These are phyloP conservation scores for Marasmarcha lunaedactyla DNA, from an alignment of 2,888 invertebrate genomes.

Conservation along the genomic window DNA sequence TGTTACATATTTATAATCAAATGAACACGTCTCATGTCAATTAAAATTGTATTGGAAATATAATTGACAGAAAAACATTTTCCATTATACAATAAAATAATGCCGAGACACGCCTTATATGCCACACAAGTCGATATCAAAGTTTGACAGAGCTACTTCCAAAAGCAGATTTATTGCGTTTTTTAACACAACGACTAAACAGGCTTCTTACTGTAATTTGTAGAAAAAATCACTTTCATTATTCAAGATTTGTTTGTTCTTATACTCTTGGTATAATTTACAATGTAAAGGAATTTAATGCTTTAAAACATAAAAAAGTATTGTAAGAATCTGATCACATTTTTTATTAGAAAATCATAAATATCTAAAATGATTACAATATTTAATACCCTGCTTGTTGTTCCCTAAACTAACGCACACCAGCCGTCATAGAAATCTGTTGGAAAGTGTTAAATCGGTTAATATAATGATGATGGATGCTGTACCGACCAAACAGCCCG, in stretches of 20 bases:
- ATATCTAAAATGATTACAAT: too few relatives aligned
- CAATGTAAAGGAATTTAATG: too few relatives aligned
- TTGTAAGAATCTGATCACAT: too few relatives aligned
- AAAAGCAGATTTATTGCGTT: slow-evolving; percentile 32
- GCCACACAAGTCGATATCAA: slow-evolving; percentile 22
- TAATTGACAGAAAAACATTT: slow-evolving; percentile 55
- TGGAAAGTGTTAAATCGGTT: slow-evolving; percentile 71
- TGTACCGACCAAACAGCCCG: slow-evolving; percentile 60
- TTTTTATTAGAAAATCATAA: too few relatives aligned
- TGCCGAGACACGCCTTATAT: slow-evolving; percentile 35
- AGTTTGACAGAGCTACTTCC: slow-evolving; percentile 21
- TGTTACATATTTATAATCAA: slow-evolving; percentile 43
- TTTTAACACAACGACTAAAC: slow-evolving; percentile 20
- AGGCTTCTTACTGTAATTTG: slow-evolving; percentile 26
- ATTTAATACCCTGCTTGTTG: too few relatives aligned
- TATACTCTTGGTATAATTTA: slow-evolving; percentile 29
- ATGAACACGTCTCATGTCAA: slow-evolving; percentile 49
- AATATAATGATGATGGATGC: slow-evolving; percentile 70
- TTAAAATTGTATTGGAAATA: slow-evolving; percentile 41
- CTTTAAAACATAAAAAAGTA: too few relatives aligned
- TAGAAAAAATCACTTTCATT: slow-evolving; percentile 16
- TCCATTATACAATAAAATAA: slow-evolving; percentile 49
- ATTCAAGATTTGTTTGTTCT: not conserved
- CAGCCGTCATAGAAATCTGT: slow-evolving; percentile 56
- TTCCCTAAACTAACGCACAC: slow-evolving; percentile 16